Conservation (phyloP, 2,113 vertebrate species). For the Eublepharis macularius region DNA sequence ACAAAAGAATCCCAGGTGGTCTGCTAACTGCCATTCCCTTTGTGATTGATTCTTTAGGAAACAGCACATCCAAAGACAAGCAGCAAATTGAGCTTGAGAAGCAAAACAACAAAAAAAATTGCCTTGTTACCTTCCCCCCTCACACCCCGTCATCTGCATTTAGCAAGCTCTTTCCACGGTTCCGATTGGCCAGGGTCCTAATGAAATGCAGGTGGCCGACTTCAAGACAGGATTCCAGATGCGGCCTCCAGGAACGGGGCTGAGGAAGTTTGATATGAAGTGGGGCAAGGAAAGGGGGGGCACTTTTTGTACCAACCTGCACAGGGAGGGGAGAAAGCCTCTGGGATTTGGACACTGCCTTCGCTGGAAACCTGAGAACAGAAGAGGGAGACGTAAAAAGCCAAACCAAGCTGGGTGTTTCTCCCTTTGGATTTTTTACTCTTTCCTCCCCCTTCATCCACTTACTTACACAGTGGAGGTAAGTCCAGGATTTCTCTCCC, state of each 20-base stretch:
- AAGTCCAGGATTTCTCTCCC: slow-evolving; percentile 12
- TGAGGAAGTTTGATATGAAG: not conserved
- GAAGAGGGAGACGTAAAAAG: slow-evolving; percentile 35
- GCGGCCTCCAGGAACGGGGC: slow-evolving; percentile 27
- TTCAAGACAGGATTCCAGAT: slow-evolving; percentile 40
- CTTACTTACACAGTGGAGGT: not conserved
- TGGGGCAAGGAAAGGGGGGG: not conserved
- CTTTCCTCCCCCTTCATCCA: slow-evolving; percentile 6
- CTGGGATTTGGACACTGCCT: slow-evolving; percentile 68
- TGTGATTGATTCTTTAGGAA: not conserved
- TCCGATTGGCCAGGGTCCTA: slow-evolving; percentile 65
- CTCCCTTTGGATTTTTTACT: not conserved
- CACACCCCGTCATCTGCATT: slow-evolving; percentile 56
- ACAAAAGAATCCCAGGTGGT: not conserved
- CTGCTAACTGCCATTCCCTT: not conserved
- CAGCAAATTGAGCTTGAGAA: not conserved
- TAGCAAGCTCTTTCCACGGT: slow-evolving; percentile 28
- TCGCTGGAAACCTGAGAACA: slow-evolving; percentile 77
- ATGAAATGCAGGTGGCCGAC: slow-evolving; percentile 61
- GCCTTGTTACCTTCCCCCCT: slow-evolving; percentile 21
- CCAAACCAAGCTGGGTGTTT: slow-evolving; percentile 10
- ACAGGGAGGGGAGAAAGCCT: slow-evolving; percentile 72
- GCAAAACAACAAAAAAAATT: not conserved
- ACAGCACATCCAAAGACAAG: not conserved
- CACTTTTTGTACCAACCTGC: slow-evolving; percentile 81